phyloP scores from a whole-genome alignment of 2,888 invertebrate genomes.

The Tetropium fuscum region DNA sequence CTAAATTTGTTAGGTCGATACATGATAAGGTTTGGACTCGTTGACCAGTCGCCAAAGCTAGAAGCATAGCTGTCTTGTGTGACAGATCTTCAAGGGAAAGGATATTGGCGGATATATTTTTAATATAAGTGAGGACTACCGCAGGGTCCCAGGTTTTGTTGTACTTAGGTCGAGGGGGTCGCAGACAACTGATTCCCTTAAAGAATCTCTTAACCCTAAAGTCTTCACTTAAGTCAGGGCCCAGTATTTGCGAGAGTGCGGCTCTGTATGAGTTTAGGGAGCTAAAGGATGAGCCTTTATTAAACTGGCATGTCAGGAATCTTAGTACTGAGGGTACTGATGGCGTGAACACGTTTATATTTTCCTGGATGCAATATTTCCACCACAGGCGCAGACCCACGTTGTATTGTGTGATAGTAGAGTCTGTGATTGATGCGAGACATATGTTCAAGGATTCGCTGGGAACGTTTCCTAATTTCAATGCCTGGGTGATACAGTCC shows the following conservation, averaged over 20 bases:
- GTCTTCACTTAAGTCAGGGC: neutral
- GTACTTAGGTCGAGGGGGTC: neutral
- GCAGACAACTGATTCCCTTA: neutral
- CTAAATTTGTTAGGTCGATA: neutral
- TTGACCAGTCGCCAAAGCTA: neutral
- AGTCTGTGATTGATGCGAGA: neutral
- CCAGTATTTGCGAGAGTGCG: neutral
- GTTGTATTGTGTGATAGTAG: neutral
- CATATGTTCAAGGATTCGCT: neutral
- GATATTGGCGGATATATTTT: neutral
- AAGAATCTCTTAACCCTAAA: too few species aligned
- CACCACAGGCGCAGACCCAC: neutral
- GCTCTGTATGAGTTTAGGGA: neutral
- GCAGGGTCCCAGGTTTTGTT: neutral
- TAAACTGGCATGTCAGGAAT: neutral
- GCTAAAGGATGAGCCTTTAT: neutral
- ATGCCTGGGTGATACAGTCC: constrained; percentile 12
- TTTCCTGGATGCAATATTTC: neutral
- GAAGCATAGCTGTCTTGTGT: neutral
- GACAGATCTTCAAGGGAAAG: neutral
- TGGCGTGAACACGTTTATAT: neutral
- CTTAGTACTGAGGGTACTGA: neutral
- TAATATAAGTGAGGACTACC: neutral
- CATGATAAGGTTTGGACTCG: neutral
- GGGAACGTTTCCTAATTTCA: neutral